phyloP scores from a whole-genome alignment of 2,113 vertebrate genomes.

The Sapajus apella region DNA sequence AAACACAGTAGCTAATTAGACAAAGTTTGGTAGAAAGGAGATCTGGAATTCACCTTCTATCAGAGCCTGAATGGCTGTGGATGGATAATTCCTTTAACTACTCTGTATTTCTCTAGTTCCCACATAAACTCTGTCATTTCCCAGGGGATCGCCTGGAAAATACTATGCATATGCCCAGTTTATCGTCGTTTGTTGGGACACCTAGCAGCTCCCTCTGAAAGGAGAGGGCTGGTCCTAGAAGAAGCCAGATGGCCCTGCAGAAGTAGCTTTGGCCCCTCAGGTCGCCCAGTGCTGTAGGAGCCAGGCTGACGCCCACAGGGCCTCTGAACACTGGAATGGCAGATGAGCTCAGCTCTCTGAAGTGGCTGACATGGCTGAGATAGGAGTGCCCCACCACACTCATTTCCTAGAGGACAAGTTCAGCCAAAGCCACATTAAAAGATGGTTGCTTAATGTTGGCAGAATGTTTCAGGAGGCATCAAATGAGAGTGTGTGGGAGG shows the following conservation, averaged over 20 bases:
- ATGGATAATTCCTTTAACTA: neutral
- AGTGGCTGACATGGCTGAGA: neutral
- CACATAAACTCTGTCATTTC: constrained; percentile 14
- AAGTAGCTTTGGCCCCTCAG: neutral
- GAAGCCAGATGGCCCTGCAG: neutral
- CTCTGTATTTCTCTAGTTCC: constrained; percentile 11
- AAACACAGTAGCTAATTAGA: neutral
- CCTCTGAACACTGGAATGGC: neutral
- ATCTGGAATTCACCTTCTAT: neutral
- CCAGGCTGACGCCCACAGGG: neutral
- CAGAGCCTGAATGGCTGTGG: neutral
- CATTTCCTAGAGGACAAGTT: constrained; percentile 37
- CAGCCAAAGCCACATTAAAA: constrained; percentile 70
- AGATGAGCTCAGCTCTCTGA: neutral
- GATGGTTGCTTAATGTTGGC: constrained; percentile 22
- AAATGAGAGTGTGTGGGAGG: neutral
- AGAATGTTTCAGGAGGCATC: constrained; percentile 43
- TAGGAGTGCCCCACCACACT: neutral
- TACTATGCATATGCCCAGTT: neutral
- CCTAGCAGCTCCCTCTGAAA: neutral
- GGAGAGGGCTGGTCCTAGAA: neutral
- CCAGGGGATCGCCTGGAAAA: neutral
- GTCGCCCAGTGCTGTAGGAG: neutral
- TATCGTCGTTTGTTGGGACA: neutral
- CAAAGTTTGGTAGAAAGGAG: neutral